Base-by-base conservation (phyloP, 2,797 vertebrate species). In the Pantherophis vulpinus region DNA sequence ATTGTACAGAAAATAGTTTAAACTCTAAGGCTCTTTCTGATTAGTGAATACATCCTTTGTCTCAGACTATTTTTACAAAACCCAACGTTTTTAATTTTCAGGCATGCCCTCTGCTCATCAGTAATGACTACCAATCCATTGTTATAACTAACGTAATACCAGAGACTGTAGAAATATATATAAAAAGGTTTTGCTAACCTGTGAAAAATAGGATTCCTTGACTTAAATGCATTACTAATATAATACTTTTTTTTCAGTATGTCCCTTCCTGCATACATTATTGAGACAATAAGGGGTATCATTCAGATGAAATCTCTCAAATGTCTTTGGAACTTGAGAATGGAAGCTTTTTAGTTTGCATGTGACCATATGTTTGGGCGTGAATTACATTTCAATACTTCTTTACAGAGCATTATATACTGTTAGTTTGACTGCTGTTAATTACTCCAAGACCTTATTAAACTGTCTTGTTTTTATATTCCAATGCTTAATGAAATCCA, bases 31-130 rank as follows among this genome's bases (percentile, higher is more conserved):
- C 27, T 42, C 86, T 94, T 90, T 37, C 91, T 93, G 92, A 94
- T 96, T 94, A 94, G 95, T 59, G 61, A 89, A 93, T 92, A 7
- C 93, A 90, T 95, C 89, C 97, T 96, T 95, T 93, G 93, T 92
- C 42, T 95, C 83, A 94, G 70, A 91, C 94, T 61, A 94, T 94
- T 94, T 32, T 90, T 95, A 95, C 91, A 61, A 94, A 97, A 95
- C 95, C 96, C 88, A 55, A 94, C 95, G 63, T 95, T 96, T 93
- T 92, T 95, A 96, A 96, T 96, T 91, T 92, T 89, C 89, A 87
- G 94, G 91, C 96, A 96, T 9, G n/a, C 29, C n/a, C 14, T 20
- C 0, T 63, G 60, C 25, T 63, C 60, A 63, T 27, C 25, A 63
- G 6, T 63, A 63, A 63, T 27, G 25, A 63, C 27, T 63, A 7